Conservation (phyloP, 2,797 vertebrate genomes). For the Mastacembelus armatus region DNA sequence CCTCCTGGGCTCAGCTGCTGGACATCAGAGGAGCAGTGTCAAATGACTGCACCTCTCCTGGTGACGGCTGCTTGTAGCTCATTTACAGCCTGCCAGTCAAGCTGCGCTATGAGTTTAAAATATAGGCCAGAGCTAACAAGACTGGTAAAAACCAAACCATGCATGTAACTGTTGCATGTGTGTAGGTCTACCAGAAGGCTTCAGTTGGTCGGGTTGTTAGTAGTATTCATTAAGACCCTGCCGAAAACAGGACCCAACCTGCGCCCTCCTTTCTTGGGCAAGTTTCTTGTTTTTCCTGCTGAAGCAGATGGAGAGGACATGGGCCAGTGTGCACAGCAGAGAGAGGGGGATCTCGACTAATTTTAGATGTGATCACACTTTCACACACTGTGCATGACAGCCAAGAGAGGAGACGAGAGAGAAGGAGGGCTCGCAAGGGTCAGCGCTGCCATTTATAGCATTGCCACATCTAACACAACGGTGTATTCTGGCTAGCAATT, state of each 20-base stretch:
- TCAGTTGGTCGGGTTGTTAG: constrained; percentile 13
- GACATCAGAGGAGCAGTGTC: constrained; percentile 75
- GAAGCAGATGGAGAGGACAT: constrained; percentile 81
- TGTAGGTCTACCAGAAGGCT: neutral
- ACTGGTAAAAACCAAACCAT: neutral
- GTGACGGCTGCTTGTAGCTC: constrained; percentile 31
- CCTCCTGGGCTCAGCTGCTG: constrained; percentile 71
- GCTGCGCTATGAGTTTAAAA: constrained; percentile 40
- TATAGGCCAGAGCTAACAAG: constrained; percentile 22
- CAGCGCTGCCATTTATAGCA: constrained; percentile 72
- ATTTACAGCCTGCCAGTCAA: constrained; percentile 45
- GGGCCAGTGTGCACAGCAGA: constrained; percentile 69
- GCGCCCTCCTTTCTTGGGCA: constrained; percentile 21
- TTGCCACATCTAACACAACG: constrained; percentile 44
- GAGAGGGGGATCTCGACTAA: constrained; percentile 66
- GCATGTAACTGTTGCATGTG: neutral
- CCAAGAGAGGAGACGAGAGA: constrained; percentile 64
- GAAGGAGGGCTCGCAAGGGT: constrained; percentile 23
- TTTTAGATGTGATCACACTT: constrained; percentile 78
- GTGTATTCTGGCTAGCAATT: constrained; percentile 23
- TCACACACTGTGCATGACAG: constrained; percentile 77
- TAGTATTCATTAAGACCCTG: constrained; percentile 13
- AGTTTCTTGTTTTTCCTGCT: constrained; percentile 65
- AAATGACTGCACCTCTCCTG: constrained; percentile 55
- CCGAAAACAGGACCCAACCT: constrained; percentile 24